Conservation (phyloP, 2,797 vertebrate species). For the Buphagus erythrorhynchus region DNA sequence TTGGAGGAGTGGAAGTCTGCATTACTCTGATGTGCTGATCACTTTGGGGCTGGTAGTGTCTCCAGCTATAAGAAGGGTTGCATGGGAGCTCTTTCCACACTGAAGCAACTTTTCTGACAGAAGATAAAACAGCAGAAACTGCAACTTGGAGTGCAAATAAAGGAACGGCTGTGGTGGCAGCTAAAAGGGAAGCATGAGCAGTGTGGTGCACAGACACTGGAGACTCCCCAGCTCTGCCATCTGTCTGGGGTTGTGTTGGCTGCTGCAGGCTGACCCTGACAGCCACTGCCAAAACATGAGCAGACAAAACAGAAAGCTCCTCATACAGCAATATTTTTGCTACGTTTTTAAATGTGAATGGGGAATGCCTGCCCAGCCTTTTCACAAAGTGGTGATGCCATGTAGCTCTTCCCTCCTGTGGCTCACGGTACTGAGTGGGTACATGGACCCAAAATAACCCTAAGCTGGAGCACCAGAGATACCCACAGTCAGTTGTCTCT, state of each 20-base stretch:
- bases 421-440: neutral
- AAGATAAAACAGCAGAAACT: neutral
- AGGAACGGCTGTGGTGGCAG: fast-evolving
- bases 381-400: neutral
- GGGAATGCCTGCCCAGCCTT: neutral
- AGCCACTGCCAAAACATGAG: neutral
- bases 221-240: fast-evolving
- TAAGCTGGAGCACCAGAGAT: neutral
- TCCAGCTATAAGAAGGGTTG: neutral
- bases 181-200: neutral
- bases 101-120: neutral
- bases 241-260: neutral
- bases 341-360: neutral
- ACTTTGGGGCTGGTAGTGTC: neutral
- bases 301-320: neutral
- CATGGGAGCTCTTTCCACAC: neutral
- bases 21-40: neutral
- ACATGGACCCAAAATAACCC: neutral
- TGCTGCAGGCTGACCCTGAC: neutral
- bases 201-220: neutral
- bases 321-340: neutral
- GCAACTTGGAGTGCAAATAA: neutral
- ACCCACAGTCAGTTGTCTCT: neutral
- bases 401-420: fast-evolving
- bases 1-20: neutral